These are phyloP conservation scores for Drosophila sordidula DNA, from an alignment of 2,888 invertebrate genomes.

Conservation along the genomic window DNA sequence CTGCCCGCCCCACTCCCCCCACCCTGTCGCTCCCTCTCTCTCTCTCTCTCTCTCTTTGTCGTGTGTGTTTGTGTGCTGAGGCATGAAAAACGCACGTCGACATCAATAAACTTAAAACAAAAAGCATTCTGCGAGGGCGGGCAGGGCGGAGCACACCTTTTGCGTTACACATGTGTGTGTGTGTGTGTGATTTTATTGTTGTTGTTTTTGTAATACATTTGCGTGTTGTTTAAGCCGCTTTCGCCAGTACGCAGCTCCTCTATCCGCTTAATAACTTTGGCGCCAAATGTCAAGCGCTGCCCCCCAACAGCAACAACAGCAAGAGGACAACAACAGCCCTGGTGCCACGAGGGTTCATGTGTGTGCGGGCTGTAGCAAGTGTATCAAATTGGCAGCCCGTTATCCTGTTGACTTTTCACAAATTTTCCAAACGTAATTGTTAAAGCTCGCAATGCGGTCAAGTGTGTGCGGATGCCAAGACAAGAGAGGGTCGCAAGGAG, in stretches of 20 bases:
- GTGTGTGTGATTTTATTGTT: slow-evolving; percentile 9
- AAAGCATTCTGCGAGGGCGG: slow-evolving; percentile 30
- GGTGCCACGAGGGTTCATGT: not conserved
- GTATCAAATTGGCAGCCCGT: slow-evolving; percentile 75
- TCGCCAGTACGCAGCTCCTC: slow-evolving; percentile 18
- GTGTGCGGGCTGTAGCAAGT: slow-evolving; percentile 57
- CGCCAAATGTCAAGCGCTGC: slow-evolving; percentile 68
- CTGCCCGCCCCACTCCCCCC: slow-evolving; percentile 12
- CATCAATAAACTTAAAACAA: slow-evolving; percentile 80
- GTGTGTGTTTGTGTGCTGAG: slow-evolving; percentile 62
- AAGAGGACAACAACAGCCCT: not conserved
- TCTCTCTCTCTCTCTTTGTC: not conserved
- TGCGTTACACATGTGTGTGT: slow-evolving; percentile 8
- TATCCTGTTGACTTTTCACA: slow-evolving; percentile 72
- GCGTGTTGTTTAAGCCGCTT: slow-evolving; percentile 68
- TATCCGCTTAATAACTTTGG: slow-evolving; percentile 66
- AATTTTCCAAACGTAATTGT: slow-evolving; percentile 78
- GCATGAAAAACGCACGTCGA: slow-evolving; percentile 78
- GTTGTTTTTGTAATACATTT: slow-evolving; percentile 50
- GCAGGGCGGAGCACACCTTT: slow-evolving; percentile 12
- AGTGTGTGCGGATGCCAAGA: slow-evolving; percentile 25
- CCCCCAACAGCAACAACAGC: slow-evolving; percentile 1
- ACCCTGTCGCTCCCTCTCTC: slow-evolving; percentile 9
- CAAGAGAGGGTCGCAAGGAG: not conserved
- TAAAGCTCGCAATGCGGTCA: slow-evolving; percentile 65